Evolutionary conservation across 2,797 vertebrate species (phyloP), one percentile per base, ranked within the genome.

Genomic region (Galagoides demidoff): DNA sequence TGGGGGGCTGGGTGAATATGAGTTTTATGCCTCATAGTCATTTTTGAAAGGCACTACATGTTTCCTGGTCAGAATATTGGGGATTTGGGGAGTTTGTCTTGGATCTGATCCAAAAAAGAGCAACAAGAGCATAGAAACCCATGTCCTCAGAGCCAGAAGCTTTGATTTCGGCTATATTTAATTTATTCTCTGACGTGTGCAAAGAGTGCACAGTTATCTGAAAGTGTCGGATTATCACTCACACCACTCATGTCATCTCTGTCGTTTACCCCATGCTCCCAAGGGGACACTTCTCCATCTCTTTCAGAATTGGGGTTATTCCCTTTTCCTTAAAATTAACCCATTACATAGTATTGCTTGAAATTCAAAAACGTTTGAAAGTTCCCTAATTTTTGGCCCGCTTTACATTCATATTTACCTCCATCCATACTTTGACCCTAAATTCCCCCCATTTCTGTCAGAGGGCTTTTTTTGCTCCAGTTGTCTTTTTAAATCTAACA

Each of bases 401-500:
- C 68, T 87, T 96, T 93, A 70, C 77, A 87, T 92, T 89, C 43
- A 2, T 76, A 17, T 86, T 79, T 81, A 34, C 31, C 22, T 64
- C 37, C 20, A 7, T 63, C 78, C 34, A 52, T 76, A 23, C 68
- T 83, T 66, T 86, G 95, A 94, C 89, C 84, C 70, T 74, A 43
- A 89, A 45, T 74, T 95, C 93, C 92, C 87, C 90, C 90, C n/a
- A 73, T 92, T 45, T 87, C 85, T 95, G 94, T 96, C 91, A 92
- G 77, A 87, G 81, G 63, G 23, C 5, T 73, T 73, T 89, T 86
- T 70, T 85, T 82, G 87, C 61, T 95, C 92, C 89, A 95, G 85
- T 95, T 96, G 97, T 96, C 95, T 96, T 93, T 95, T 97, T 92
- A 85, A 96, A 95, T 96, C 96, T 97, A 96, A 96, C 82, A 12